phyloP scores from a whole-genome alignment of 2,797 vertebrate species.

The Pseudomugil tenellus region DNA sequence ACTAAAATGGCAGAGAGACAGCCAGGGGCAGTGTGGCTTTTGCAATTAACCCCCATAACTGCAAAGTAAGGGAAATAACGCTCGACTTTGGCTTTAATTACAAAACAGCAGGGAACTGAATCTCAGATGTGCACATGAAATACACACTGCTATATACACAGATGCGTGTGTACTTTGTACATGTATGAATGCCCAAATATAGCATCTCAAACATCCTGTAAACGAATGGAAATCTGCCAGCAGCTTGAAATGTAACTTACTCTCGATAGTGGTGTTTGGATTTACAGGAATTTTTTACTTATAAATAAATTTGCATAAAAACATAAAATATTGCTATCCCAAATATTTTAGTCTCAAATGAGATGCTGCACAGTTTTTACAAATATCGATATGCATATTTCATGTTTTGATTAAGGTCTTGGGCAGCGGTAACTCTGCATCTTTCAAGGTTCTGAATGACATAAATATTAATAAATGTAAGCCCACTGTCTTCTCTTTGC shows the following conservation, averaged over 20 bases:
- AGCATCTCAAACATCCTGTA: constrained; percentile 1
- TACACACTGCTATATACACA: constrained; percentile 17
- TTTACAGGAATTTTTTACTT: constrained; percentile 34
- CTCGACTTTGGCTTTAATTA: constrained; percentile 74
- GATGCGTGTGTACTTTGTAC: constrained; percentile 9
- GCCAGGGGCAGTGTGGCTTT: constrained; percentile 59
- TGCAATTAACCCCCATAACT: constrained; percentile 78
- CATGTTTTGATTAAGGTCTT: constrained; percentile 58
- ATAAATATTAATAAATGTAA: constrained; percentile 74
- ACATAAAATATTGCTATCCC: constrained; percentile 25
- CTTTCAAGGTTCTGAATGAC: constrained; percentile 63
- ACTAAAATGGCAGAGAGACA: constrained; percentile 55
- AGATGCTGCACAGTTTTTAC: constrained; percentile 45
- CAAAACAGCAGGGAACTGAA: constrained; percentile 60
- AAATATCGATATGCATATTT: constrained; percentile 69
- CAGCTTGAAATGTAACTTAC: neutral
- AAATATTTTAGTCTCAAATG: constrained; percentile 58
- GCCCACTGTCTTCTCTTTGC: constrained; percentile 71
- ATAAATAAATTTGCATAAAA: constrained; percentile 39
- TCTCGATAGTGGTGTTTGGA: constrained; percentile 11
- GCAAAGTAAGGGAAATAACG: constrained; percentile 74
- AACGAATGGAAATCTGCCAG: neutral
- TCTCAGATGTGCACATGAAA: constrained; percentile 27
- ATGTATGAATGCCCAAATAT: constrained; percentile 9
- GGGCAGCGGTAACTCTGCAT: constrained; percentile 53